Conservation (phyloP, 1,140 invertebrate species). For the Daktulosphaira vitifoliae region DNA sequence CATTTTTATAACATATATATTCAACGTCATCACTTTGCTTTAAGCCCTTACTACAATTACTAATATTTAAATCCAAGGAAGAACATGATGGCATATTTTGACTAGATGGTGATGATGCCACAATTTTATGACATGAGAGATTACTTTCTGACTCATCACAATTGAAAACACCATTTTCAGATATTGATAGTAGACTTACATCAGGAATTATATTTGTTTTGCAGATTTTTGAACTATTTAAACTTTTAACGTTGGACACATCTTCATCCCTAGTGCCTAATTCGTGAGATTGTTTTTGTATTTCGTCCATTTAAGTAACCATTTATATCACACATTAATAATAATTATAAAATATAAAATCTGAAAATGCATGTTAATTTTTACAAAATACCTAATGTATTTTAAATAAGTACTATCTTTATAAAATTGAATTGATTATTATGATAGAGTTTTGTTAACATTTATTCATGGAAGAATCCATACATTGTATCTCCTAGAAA, state of each 20-base stretch:
- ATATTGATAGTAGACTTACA: conserved; percentile 11
- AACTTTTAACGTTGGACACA: background rate
- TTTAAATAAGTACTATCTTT: too few relatives aligned
- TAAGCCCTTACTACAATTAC: background rate
- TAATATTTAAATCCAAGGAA: conserved; percentile 5
- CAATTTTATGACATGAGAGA: background rate
- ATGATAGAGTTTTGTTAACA: background rate
- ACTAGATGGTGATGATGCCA: conserved; percentile 12
- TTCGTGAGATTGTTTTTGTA: conserved; percentile 18
- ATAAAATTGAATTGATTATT: background rate
- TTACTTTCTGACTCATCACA: background rate
- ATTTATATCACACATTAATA: conserved; percentile 21
- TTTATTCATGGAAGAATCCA: conserved; percentile 2
- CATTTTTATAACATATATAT: conserved; percentile 75
- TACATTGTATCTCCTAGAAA: too few relatives aligned
- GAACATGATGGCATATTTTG: conserved; percentile 22
- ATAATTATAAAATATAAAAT: background rate
- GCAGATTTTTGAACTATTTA: background rate
- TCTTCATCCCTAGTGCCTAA: conserved; percentile 18
- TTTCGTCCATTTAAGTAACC: conserved; percentile 26
- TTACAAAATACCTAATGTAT: too few relatives aligned
- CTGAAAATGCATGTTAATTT: background rate
- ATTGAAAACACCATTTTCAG: background rate
- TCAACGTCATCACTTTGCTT: conserved; percentile 41
- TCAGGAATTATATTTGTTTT: conserved; percentile 2